Evolutionary conservation across 2,113 vertebrate species (phyloP).

Genomic region (Gulo gulo): DNA sequence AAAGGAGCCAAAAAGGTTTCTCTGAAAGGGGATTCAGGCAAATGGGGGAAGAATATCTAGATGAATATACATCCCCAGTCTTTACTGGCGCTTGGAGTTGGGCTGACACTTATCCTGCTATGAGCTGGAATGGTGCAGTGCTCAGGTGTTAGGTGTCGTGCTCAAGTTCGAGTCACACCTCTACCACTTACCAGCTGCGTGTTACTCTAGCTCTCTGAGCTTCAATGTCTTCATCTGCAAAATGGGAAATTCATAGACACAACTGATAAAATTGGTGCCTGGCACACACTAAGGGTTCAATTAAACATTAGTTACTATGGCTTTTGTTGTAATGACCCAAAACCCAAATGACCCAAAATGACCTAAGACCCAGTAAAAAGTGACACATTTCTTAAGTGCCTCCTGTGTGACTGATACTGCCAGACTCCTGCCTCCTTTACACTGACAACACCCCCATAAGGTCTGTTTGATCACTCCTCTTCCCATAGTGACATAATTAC

Average conservation of each 20-base stretch:
- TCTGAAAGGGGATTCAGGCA: neutral
- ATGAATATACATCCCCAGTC: neutral
- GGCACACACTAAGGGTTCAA: neutral
- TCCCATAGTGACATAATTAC: neutral
- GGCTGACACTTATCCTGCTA: neutral
- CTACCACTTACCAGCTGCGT: neutral
- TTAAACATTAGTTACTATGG: neutral
- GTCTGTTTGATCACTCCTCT: neutral
- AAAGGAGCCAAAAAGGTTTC: neutral
- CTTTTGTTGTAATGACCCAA: neutral
- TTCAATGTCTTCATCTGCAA: neutral
- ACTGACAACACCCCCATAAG: neutral
- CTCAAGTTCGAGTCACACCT: neutral
- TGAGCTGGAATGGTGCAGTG: no score
- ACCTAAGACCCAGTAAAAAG: neutral
- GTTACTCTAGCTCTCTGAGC: neutral
- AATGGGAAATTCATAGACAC: neutral
- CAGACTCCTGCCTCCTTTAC: neutral
- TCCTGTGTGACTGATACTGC: neutral
- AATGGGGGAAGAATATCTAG: neutral
- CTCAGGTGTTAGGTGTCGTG: rapidly evolving
- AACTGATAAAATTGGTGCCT: neutral
- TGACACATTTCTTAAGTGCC: neutral
- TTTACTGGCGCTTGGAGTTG: neutral
- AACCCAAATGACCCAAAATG: neutral